These are phyloP conservation scores for Aphaenogaster rudis DNA, from an alignment of 1,140 invertebrate genomes.

Conservation along the genomic window DNA sequence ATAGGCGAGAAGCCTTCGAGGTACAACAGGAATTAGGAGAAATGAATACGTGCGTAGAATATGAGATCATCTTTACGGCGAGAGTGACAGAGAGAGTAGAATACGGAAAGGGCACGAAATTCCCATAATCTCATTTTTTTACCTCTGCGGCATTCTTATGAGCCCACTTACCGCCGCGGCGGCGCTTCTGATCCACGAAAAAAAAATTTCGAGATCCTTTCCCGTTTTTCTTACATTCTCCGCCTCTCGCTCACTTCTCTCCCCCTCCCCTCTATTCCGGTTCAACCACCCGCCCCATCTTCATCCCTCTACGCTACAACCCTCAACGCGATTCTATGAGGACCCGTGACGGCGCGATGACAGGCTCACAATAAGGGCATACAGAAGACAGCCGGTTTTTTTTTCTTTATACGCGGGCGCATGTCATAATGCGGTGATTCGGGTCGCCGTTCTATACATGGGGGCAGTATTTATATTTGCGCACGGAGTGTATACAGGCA, in stretches of 20 bases:
- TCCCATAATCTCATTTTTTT: slow-evolving; percentile 77
- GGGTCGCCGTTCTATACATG: slow-evolving; percentile 32
- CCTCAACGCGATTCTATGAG: slow-evolving; percentile 70
- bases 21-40: neutral
- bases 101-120: slow-evolving; percentile 61
- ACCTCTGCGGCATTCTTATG: slow-evolving; percentile 63
- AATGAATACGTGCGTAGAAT: slow-evolving; percentile 54
- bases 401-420: slow-evolving; percentile 74
- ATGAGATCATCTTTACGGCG: slow-evolving; percentile 40
- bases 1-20: slow-evolving; percentile 7
- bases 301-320: slow-evolving; percentile 57
- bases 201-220: slow-evolving; percentile 71
- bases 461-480: slow-evolving; percentile 33
- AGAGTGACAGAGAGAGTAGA: slow-evolving; percentile 11
- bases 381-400: slow-evolving; percentile 79
- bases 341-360: slow-evolving; percentile 81
- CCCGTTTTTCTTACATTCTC: slow-evolving; percentile 7
- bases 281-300: slow-evolving; percentile 62
- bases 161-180: slow-evolving; percentile 70
- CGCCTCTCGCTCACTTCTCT: slow-evolving; percentile 3
- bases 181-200: slow-evolving; percentile 80
- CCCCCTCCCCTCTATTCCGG: neutral
- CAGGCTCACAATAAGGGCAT: slow-evolving; percentile 82
- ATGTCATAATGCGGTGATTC: slow-evolving; percentile 81
- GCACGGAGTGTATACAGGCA: slow-evolving; percentile 1